phyloP scores from a whole-genome alignment of 2,113 vertebrate genomes.

The Corythaixoides concolor region DNA sequence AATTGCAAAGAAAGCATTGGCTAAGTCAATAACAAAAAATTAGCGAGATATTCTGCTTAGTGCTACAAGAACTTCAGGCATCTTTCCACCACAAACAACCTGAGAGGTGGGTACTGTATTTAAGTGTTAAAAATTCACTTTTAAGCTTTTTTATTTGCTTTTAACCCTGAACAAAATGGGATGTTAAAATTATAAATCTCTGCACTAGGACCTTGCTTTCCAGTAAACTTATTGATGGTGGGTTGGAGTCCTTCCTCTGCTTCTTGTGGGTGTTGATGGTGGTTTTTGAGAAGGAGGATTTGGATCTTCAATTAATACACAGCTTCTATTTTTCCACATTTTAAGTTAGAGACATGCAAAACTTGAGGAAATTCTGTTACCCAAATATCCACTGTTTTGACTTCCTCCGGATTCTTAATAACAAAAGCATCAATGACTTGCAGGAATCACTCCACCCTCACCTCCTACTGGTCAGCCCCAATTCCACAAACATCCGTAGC shows the following conservation, averaged over 20 bases:
- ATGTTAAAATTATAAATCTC: not conserved
- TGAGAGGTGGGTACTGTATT: not conserved
- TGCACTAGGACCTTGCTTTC: not conserved
- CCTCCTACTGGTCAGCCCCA: slow-evolving; percentile 29
- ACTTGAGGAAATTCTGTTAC: slow-evolving; percentile 56
- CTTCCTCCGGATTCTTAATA: slow-evolving; percentile 64
- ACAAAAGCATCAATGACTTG: slow-evolving; percentile 60
- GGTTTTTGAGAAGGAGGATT: not conserved
- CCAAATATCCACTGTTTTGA: slow-evolving; percentile 50
- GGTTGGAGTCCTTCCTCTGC: not conserved
- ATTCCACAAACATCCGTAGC: slow-evolving; percentile 27
- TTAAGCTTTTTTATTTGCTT: not conserved
- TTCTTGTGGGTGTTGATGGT: not conserved
- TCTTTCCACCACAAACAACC: not conserved
- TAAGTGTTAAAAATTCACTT: not conserved
- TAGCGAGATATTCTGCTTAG: not conserved
- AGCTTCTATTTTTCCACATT: slow-evolving; percentile 28
- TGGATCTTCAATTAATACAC: not conserved
- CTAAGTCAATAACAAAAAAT: not conserved
- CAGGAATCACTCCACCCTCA: slow-evolving; percentile 67
- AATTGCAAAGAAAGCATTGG: not conserved
- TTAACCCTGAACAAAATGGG: not conserved
- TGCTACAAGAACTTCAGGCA: not conserved
- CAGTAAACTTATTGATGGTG: not conserved
- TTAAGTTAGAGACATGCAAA: not conserved